Conservation (phyloP, 2,888 invertebrate species). For the Andrena haemorrhoa region DNA sequence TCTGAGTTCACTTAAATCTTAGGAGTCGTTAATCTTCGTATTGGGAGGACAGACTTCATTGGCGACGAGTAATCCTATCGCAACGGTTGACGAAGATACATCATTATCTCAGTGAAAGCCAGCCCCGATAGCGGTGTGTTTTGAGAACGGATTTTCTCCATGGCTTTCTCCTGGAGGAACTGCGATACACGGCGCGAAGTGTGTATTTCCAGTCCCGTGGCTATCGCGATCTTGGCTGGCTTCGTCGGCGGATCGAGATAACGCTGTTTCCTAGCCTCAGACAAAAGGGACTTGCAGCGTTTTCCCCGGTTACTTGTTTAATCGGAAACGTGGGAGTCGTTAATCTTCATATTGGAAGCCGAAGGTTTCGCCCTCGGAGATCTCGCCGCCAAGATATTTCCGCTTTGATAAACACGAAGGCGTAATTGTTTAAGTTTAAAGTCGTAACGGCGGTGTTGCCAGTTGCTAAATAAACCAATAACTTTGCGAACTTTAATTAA, state of each 20-base stretch:
- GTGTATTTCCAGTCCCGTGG: conserved; percentile 19
- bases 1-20: conserved; percentile 33
- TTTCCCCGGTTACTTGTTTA: conserved; percentile 34
- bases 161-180: conserved; percentile 8
- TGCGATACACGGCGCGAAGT: conserved; percentile 16
- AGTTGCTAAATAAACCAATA: no score
- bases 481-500: no score
- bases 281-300: conserved; percentile 42
- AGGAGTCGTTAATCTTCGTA: conserved; percentile 58
- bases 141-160: conserved; percentile 21
- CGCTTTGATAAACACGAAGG: conserved; percentile 23
- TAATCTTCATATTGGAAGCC: conserved; percentile 54
- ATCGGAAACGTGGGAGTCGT: conserved; percentile 56
- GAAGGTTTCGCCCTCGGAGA: conserved; percentile 35
- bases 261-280: conserved; percentile 36
- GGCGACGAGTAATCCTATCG: conserved; percentile 33
- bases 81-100: conserved; percentile 33
- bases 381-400: conserved; percentile 3
- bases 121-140: not conserved
- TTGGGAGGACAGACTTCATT: conserved; percentile 17
- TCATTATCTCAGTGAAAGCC: conserved; percentile 40
- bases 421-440: not conserved
- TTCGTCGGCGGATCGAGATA: conserved; percentile 65
- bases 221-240: conserved; percentile 52
- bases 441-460: not conserved